Conservation (phyloP, 1,140 invertebrate genomes). For the Cydia splendana region DNA sequence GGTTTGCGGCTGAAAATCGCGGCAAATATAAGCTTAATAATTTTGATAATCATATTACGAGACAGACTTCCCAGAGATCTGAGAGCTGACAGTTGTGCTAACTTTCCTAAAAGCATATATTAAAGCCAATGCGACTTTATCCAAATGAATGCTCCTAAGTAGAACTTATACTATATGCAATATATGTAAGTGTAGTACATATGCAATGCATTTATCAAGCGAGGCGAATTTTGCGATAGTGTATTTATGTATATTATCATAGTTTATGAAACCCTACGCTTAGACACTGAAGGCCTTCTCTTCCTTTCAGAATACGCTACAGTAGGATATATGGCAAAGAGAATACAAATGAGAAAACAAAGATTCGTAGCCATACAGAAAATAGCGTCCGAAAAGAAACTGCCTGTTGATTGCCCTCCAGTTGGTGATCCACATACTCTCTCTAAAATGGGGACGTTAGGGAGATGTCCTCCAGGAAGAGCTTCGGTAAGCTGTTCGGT, state of each 20-base stretch:
- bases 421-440: slow-evolving; percentile 82
- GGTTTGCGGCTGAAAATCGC: background rate
- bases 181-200: background rate
- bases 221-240: slow-evolving; percentile 4
- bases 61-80: no score
- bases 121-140: background rate
- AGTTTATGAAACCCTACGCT: background rate
- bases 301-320: slow-evolving; percentile 93
- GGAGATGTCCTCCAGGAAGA: slow-evolving; percentile 71
- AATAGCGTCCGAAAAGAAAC: slow-evolving; percentile 94
- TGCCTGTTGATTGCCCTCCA: slow-evolving; percentile 87
- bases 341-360: slow-evolving; percentile 97
- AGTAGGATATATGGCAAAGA: slow-evolving; percentile 97
- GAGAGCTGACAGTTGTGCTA: background rate
- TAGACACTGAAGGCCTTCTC: slow-evolving; percentile 43
- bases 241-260: background rate
- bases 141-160: background rate
- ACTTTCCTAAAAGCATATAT: background rate
- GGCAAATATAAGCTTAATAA: background rate
- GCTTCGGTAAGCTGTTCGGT: slow-evolving; percentile 66
- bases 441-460: slow-evolving; percentile 79
- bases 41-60: background rate
- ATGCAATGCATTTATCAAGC: slow-evolving; percentile 21
- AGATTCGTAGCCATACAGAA: slow-evolving; percentile 94
- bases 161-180: background rate